Evolutionary conservation across 1,140 invertebrate species (phyloP), one percentile per base, ranked within the genome.

Genomic region (Brachionus angularis): DNA sequence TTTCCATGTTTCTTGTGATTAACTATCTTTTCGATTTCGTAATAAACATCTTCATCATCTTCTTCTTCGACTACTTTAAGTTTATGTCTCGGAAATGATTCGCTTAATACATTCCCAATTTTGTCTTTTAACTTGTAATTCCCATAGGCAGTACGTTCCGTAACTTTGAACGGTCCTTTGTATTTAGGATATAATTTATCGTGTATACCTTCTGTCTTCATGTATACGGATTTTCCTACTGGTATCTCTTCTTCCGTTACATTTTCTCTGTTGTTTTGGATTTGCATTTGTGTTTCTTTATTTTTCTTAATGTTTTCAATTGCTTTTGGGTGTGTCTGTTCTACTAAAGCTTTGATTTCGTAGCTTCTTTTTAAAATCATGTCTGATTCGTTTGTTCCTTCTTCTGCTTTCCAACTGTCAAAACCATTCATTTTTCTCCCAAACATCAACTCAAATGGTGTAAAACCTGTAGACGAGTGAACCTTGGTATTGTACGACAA

Each of bases 401-500:
- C 3, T 27, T 52, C 7, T 2, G 8, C 3, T 5, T n/a, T 21
- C 23, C 23, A 52, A n/a, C 23, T n/a, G 3, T 52, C 49, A 7
- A 52, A 16, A 23, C 76, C 76, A 53, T 77, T 34, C 5, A 76
- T 74, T 5, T 50, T 71, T n/a, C 74, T 46, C 23, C 76, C 77
- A 72, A 75, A 77, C 2, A 79, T 29, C 25, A 79, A 39, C 27
- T 76, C 76, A 72, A 78, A 77, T 3, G 75, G 74, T 0, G 73
- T 71, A 62, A 77, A 77, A 2, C 72, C 74, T 5, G 73, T 31
- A 69, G 72, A 74, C 27, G 73, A 72, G 27, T 76, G 76, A 5
- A 16, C 67, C 73, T 71, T 72, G 18, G 74, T 70, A 5, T 75
- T 69, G 39, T 78, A 78, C 0, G 78, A 75, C 72, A 79, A 77